Percentiles rank a stretch among this genome's conserved stretches.
These are phyloP conservation scores for Alligator mississippiensis DNA, from an alignment of 2,113 vertebrate species.

Conservation along the genomic window DNA sequence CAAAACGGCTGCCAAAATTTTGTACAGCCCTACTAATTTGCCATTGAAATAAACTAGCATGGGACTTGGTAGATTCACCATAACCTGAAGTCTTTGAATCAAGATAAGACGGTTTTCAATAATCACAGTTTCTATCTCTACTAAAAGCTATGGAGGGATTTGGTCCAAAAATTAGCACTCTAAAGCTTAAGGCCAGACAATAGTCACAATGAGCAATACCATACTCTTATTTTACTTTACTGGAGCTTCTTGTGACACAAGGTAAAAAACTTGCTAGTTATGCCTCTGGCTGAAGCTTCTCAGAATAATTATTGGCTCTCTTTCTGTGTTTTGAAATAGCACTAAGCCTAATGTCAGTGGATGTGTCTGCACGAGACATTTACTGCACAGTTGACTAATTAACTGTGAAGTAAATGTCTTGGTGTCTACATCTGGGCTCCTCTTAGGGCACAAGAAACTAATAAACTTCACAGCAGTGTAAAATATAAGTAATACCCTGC, in stretches of 20 bases:
- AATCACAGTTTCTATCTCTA: not conserved
- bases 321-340: not conserved
- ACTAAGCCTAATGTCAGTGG: slow-evolving; percentile 1
- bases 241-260: not conserved
- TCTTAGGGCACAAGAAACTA: too few relatives aligned
- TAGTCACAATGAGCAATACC: not conserved
- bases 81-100: not conserved
- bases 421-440: too few relatives aligned
- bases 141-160: not conserved
- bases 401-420: too few relatives aligned
- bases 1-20: too few relatives aligned
- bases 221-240: not conserved
- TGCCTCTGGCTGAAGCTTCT: not conserved
- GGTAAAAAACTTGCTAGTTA: not conserved
- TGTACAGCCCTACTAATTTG: too few relatives aligned
- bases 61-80: not conserved
- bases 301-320: slow-evolving; percentile 26
- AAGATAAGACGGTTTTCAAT: not conserved
- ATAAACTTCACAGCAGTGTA: too few relatives aligned
- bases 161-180: not conserved
- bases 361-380: too few relatives aligned
- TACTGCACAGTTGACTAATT: too few relatives aligned
- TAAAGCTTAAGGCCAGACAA: slow-evolving; percentile 9
- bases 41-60: not conserved
- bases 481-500: too few relatives aligned